Evolutionary conservation across 2,113 vertebrate genomes (phyloP).

Genomic region (Hystrix cristata): DNA sequence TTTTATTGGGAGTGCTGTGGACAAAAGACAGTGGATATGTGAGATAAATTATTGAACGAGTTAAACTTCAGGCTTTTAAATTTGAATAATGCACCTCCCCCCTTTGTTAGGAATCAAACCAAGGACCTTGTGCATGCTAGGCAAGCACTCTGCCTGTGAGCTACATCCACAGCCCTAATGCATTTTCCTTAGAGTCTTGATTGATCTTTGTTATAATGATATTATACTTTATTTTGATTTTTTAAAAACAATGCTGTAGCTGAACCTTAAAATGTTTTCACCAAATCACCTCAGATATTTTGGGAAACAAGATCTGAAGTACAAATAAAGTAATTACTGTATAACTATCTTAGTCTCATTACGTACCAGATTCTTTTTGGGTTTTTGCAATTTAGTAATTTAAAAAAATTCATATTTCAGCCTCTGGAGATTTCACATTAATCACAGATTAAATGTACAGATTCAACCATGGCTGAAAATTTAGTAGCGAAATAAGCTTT

Average conservation of each 20-base stretch:
- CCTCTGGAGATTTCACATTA: conserved; percentile 27
- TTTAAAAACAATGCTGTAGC: neutral
- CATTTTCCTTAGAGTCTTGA: neutral
- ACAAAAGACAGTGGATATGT: neutral
- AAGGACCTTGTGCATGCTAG: neutral
- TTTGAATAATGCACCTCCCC: neutral
- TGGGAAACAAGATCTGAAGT: conserved; percentile 38
- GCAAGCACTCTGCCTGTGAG: neutral
- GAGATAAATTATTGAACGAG: conserved; percentile 12
- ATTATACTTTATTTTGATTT: neutral
- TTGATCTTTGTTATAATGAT: neutral
- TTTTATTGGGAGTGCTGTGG: neutral
- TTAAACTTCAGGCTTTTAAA: neutral
- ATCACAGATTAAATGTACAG: conserved; percentile 36
- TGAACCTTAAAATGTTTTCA: conserved; percentile 63
- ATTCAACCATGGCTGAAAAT: neutral
- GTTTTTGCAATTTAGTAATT: conserved; percentile 49
- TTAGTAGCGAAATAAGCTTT: conserved; percentile 29
- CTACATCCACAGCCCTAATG: neutral
- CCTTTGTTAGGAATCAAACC: neutral
- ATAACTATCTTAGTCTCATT: conserved; percentile 15
- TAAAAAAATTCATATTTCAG: conserved; percentile 53
- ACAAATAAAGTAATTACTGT: conserved; percentile 29
- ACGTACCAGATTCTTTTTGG: neutral
- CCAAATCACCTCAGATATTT: conserved; percentile 52